Evolutionary conservation across 2,113 vertebrate species (phyloP).

Genomic region (Varanus salvator): DNA sequence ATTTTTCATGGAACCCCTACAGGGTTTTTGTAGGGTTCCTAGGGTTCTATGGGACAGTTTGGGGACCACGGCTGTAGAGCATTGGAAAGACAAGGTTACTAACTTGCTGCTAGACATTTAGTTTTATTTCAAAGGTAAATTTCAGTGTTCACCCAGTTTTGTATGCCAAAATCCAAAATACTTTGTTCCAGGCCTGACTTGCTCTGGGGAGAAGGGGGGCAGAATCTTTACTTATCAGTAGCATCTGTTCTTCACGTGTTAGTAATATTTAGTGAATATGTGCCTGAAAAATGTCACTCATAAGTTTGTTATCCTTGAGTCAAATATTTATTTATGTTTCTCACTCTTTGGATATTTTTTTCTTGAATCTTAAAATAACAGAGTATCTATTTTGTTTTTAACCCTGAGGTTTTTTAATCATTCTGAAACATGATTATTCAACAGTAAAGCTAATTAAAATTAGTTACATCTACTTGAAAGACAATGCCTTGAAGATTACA

Average conservation of each 20-base stretch:
- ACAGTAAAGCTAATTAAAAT: conserved; percentile 9
- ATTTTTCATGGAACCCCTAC: too few species aligned
- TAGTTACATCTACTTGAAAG: not conserved
- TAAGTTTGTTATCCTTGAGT: not conserved
- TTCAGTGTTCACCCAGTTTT: not conserved
- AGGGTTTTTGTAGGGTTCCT: too few species aligned
- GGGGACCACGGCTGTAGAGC: not conserved
- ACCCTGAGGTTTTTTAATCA: not conserved
- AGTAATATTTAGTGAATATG: not conserved
- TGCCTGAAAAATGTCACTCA: not conserved
- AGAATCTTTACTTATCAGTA: not conserved
- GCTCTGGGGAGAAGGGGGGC: not conserved
- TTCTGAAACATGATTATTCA: not conserved
- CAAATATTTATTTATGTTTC: not conserved
- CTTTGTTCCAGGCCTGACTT: not conserved
- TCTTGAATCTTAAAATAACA: not conserved
- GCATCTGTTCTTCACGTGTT: not conserved
- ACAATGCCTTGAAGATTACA: not conserved
- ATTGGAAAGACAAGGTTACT: not conserved
- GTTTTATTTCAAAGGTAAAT: not conserved
- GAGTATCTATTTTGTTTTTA: not conserved
- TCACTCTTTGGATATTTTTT: not conserved
- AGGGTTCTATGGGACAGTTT: too few species aligned
- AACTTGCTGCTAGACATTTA: conserved; percentile 13
- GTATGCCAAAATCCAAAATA: not conserved